Evolutionary conservation across 2,888 invertebrate genomes (phyloP).

Genomic region (Bellardia pandia): DNA sequence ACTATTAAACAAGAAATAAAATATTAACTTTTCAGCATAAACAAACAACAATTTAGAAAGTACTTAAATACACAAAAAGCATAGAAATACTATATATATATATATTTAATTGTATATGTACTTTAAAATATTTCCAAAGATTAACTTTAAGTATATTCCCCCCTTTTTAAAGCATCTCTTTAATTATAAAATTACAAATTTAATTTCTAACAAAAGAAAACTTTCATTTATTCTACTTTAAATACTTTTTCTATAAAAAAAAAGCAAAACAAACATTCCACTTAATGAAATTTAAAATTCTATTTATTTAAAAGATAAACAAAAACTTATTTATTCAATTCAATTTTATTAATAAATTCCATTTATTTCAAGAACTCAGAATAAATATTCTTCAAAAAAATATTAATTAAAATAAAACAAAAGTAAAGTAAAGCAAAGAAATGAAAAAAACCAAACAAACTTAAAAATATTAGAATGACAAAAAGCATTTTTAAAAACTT

Average conservation of each 20-base stretch:
- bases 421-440: neutral
- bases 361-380: slow-evolving; percentile 43
- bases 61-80: slow-evolving; percentile 60
- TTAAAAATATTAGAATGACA: slow-evolving; percentile 57
- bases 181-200: slow-evolving; percentile 50
- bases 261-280: slow-evolving; percentile 52
- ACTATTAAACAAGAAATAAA: slow-evolving; percentile 71
- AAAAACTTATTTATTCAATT: slow-evolving; percentile 60
- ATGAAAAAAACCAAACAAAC: slow-evolving; percentile 31
- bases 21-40: slow-evolving; percentile 62
- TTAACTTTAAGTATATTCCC: slow-evolving; percentile 72
- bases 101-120: slow-evolving; percentile 67
- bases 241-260: slow-evolving; percentile 52
- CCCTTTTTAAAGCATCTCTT: slow-evolving; percentile 51
- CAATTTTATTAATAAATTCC: slow-evolving; percentile 46
- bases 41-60: slow-evolving; percentile 72
- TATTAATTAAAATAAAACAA: slow-evolving; percentile 22
- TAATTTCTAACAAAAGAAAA: slow-evolving; percentile 41
- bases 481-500: slow-evolving; percentile 65
- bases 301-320: slow-evolving; percentile 61
- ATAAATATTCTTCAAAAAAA: slow-evolving; percentile 57
- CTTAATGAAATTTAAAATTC: slow-evolving; percentile 58
- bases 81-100: slow-evolving; percentile 60
- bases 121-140: slow-evolving; percentile 73
- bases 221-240: slow-evolving; percentile 64